phyloP scores from a whole-genome alignment of 1,140 invertebrate species.

The Drosophila tropicalis region DNA sequence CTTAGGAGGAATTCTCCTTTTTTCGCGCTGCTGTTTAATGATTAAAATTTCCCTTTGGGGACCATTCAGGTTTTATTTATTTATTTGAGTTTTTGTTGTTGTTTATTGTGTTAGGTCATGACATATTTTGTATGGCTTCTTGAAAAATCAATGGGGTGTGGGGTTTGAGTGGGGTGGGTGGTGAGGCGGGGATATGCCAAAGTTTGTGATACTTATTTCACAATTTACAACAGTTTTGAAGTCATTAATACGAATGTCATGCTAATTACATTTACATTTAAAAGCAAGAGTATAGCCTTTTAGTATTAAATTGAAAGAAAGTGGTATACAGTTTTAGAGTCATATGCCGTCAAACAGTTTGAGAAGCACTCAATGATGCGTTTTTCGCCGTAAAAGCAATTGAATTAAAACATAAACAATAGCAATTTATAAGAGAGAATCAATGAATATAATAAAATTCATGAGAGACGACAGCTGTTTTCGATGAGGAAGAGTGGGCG shows the following conservation, averaged over 20 bases:
- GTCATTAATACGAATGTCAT: too few species aligned
- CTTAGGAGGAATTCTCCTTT: neutral
- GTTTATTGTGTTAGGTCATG: constrained; percentile 64
- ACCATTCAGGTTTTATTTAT: constrained; percentile 29
- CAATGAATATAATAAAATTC: neutral
- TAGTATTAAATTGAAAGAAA: too few species aligned
- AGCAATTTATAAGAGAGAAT: neutral
- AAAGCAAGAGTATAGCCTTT: too few species aligned
- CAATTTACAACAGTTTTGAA: too few species aligned
- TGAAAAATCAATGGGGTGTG: neutral
- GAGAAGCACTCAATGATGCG: neutral
- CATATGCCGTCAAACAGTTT: too few species aligned
- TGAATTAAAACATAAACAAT: neutral
- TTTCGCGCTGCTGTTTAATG: constrained; percentile 27
- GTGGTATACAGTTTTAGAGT: too few species aligned
- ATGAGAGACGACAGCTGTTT: neutral
- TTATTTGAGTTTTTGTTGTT: constrained; percentile 15
- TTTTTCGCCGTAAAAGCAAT: neutral
- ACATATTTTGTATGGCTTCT: constrained; percentile 18
- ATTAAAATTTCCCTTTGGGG: constrained; percentile 18
- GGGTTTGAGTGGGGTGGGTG: too few species aligned
- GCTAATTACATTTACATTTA: too few species aligned
- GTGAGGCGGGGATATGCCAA: neutral
- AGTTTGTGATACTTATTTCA: neutral
- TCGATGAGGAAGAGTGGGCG: neutral